These are phyloP conservation scores for Synergus itoensis DNA, from an alignment of 2,888 invertebrate species.

Conservation along the genomic window DNA sequence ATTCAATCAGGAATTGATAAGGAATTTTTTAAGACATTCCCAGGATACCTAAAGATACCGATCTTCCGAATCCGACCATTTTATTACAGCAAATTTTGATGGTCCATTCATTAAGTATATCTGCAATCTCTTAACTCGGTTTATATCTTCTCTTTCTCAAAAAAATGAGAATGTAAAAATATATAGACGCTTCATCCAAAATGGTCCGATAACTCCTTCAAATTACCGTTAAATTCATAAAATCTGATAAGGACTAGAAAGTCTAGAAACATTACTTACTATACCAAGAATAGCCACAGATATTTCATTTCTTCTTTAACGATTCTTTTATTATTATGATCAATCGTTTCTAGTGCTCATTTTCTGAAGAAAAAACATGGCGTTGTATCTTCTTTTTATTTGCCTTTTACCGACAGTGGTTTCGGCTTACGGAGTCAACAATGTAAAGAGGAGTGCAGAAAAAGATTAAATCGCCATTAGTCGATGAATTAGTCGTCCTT, in stretches of 20 bases:
- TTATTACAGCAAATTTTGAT: neutral
- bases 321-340: neutral
- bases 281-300: neutral
- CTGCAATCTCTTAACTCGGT: neutral
- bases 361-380: neutral
- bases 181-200: neutral
- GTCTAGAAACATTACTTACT: neutral
- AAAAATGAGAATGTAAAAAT: too few species aligned
- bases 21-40: neutral
- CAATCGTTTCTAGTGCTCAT: neutral
- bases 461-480: constrained; percentile 36
- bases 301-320: neutral
- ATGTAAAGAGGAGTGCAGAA: constrained; percentile 17
- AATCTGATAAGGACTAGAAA: neutral
- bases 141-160: neutral
- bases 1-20: neutral
- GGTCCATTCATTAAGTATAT: neutral
- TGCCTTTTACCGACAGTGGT: neutral
- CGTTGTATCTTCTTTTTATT: neutral
- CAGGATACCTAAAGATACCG: neutral
- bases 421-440: neutral
- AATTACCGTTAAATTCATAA: neutral
- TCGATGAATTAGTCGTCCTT: constrained; percentile 60
- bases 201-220: neutral
- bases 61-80: neutral